These are phyloP conservation scores for Galerucella pusilla DNA, from an alignment of 2,888 invertebrate species.

Conservation along the genomic window DNA sequence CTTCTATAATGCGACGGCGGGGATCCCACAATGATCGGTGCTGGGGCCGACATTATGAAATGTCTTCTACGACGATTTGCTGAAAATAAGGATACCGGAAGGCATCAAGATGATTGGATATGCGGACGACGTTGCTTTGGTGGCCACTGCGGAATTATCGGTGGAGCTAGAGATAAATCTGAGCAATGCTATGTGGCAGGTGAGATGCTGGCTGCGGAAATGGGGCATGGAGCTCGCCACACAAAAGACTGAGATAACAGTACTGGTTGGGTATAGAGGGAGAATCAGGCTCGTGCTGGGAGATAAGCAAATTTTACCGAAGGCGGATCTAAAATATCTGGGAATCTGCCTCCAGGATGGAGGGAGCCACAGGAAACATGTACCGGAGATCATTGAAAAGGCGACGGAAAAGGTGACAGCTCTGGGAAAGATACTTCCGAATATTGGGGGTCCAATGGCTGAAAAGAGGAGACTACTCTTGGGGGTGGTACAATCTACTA, in stretches of 20 bases:
- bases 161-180: no score
- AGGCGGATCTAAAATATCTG: neutral
- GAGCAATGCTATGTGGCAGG: neutral
- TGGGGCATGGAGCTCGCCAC: neutral
- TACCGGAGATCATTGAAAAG: neutral
- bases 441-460: neutral
- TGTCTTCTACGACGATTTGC: no score
- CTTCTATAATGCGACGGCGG: neutral
- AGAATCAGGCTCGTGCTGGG: neutral
- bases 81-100: no score
- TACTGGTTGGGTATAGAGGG: neutral
- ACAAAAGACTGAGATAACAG: neutral
- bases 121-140: no score
- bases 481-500: neutral
- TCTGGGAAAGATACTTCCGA: neutral
- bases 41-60: no score
- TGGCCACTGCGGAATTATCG: no score
- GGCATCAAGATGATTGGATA: no score
- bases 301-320: no score
- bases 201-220: neutral
- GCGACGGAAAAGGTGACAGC: constrained; percentile 5
- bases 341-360: neutral
- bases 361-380: neutral
- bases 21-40: no score
- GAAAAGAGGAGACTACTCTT: neutral